phyloP scores from a whole-genome alignment of 1,140 invertebrate genomes.

The Aplysia californica region DNA sequence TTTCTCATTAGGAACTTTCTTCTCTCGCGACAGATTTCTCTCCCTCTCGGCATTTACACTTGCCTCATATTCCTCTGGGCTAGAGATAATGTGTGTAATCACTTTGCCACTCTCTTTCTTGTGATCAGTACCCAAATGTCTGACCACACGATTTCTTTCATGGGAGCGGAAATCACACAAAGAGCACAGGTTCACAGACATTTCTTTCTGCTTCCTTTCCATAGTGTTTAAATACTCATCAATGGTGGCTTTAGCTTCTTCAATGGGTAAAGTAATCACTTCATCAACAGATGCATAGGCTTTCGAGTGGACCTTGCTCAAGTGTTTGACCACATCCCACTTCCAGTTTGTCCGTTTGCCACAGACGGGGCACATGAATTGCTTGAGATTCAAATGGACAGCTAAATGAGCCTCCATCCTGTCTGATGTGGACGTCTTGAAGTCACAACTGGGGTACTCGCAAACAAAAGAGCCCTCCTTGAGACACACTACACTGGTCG shows the following conservation, averaged over 20 bases:
- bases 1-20: no score
- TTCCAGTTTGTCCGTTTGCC: conserved; percentile 64
- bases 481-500: background rate
- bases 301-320: conserved; percentile 54
- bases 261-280: conserved; percentile 56
- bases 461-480: conserved; percentile 44
- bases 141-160: conserved; percentile 90
- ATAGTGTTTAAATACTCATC: conserved; percentile 51
- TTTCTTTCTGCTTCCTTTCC: conserved; percentile 8
- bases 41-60: no score
- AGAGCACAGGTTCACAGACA: conserved; percentile 8
- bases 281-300: conserved; percentile 43
- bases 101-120: conserved; percentile 75
- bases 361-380: conserved; percentile 64
- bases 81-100: background rate
- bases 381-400: conserved; percentile 62
- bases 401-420: conserved; percentile 62
- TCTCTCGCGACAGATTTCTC: no score
- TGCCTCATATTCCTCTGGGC: no score
- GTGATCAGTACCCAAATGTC: conserved; percentile 87
- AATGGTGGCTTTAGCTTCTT: conserved; percentile 64
- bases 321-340: conserved; percentile 67
- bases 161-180: conserved; percentile 15
- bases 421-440: conserved; percentile 53
- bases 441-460: conserved; percentile 53